Evolutionary conservation across 2,797 vertebrate genomes (phyloP), one percentile per base, ranked within the genome.

Genomic region (Pampus argenteus): DNA sequence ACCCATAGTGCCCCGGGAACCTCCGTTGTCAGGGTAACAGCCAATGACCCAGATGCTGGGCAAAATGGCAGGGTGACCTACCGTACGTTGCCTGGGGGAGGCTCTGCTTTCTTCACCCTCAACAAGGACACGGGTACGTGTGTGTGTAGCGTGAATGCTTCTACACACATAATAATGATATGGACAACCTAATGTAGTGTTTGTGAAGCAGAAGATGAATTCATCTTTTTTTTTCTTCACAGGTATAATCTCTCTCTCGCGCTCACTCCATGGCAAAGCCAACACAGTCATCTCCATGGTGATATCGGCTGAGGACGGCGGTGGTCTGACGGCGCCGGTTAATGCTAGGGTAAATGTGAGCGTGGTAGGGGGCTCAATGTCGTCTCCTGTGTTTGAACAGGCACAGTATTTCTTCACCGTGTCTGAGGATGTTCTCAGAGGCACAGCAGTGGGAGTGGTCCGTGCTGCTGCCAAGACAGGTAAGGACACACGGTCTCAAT

Each of bases 291-390:
- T 98, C 84, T 95, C 96, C 73, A 93, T 99, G 94, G 96, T 95
- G 83, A 95, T 99, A 66, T 93, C 95, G 0, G 97, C 96, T 0
- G 94, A 94, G 71, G 98, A 99, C 0, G 97, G 96, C 0, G 97
- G 96, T 0, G 97, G 98, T 0, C 94, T 98, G 14, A 91, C 90
- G 10, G 95, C 97, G 3, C 95, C 96, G 9, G 90, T 92, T 2
- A 96, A 93, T 0, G 98, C 98, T 75, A 87, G 89, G 47, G 96
- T 99, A 47, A 99, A 99, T 81, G 93, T 99, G 91, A 99, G 98
- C 78, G 94, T 99, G 14, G 96, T 99, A 52, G 94, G 95, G 0
- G 95, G 97, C 83, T 96, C 94, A 0, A 95, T 97, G 78, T 94
- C 93, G 0, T 95, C 97, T 4, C 98, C 98, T 0, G 83, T 96